phyloP scores from a whole-genome alignment of 2,113 vertebrate species.

The Romanogobio albipinnatus region DNA sequence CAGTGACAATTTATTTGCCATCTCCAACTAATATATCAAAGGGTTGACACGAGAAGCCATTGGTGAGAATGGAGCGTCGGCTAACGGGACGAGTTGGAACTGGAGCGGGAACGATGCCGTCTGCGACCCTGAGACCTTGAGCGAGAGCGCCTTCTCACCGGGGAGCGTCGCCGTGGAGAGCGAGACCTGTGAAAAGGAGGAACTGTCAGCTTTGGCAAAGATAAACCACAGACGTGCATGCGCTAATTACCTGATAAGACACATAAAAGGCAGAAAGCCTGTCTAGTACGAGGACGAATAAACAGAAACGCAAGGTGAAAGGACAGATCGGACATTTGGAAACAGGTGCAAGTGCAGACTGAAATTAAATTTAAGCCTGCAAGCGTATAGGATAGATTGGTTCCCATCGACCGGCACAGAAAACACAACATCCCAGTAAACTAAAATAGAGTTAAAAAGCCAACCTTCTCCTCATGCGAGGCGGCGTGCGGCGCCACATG shows the following conservation, averaged over 20 bases:
- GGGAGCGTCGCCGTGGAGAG: slow-evolving; percentile 92
- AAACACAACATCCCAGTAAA: not conserved
- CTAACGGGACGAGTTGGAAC: slow-evolving; percentile 97
- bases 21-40: not conserved
- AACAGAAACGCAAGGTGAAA: not conserved
- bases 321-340: not conserved
- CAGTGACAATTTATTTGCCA: not conserved
- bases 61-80: slow-evolving; percentile 42
- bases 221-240: not conserved
- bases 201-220: not conserved
- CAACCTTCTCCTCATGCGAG: slow-evolving; percentile 93
- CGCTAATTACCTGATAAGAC: not conserved
- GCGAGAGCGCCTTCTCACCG: slow-evolving; percentile 86
- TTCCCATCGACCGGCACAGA: not conserved
- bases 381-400: not conserved
- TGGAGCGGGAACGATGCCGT: slow-evolving; percentile 94
- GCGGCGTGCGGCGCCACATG: slow-evolving; percentile 93
- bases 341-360: not conserved
- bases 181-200: slow-evolving; percentile 80
- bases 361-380: not conserved
- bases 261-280: not conserved
- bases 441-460: not conserved
- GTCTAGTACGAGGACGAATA: not conserved
- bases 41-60: not conserved
- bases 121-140: slow-evolving; percentile 92